Conservation (phyloP, 2,888 invertebrate genomes). For the Sycophila texana region DNA sequence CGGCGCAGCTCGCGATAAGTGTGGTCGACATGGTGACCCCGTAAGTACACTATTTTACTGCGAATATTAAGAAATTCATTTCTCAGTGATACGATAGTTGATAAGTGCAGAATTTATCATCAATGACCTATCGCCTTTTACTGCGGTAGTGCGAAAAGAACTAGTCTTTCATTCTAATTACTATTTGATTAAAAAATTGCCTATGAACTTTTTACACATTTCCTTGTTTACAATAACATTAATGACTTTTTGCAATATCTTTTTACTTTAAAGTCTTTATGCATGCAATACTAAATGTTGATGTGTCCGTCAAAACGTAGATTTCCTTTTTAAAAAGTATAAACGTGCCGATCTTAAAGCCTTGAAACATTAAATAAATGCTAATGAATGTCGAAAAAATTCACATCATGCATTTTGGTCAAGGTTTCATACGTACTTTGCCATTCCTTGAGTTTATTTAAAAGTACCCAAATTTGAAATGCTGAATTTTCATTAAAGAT, state of each 20-base stretch:
- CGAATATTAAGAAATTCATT: conserved; percentile 22
- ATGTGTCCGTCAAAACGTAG: too few species aligned
- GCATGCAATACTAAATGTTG: background rate
- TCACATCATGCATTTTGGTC: conserved; percentile 32
- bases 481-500: background rate
- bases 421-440: conserved; percentile 7
- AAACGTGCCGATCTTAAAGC: background rate
- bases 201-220: background rate
- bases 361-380: conserved; percentile 23
- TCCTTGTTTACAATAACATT: too few species aligned
- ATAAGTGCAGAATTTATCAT: conserved; percentile 18
- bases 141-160: background rate
- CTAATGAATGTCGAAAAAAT: conserved; percentile 19
- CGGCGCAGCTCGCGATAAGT: conserved; percentile 61
- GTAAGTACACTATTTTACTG: conserved; percentile 63
- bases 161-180: background rate
- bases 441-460: conserved; percentile 17
- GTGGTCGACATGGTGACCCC: conserved; percentile 67
- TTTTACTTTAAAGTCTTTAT: too few species aligned
- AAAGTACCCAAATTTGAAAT: background rate
- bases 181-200: background rate
- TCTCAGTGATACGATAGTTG: conserved; percentile 13
- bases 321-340: too few species aligned
- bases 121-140: too few species aligned
- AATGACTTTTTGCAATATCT: too few species aligned